Evolutionary conservation across 2,888 invertebrate species (phyloP), one percentile per base, ranked within the genome.

Genomic region (Thecocarcelia acutangulata): DNA sequence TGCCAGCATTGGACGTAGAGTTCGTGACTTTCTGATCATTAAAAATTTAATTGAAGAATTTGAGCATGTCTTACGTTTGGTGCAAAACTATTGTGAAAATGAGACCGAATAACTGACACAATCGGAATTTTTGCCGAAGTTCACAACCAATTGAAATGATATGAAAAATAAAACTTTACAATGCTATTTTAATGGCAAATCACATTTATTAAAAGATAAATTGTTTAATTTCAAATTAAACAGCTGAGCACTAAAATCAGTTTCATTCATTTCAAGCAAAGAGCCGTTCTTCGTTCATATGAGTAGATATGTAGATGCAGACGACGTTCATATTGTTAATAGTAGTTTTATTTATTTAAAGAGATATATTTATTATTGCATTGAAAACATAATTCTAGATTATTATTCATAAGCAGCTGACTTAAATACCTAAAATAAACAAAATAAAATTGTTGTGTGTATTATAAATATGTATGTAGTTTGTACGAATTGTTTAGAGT

Each of bases 11-110:
- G 46, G 59, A 9, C 54, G 61, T 3, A 46, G 64, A n/a, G 54
- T 66, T 17, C 82, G 80, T 28, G 85, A 85, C 48, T 85, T 84
- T 80, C 76, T 85, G 11, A 77, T 85, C 42, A 74, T 83, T 37
- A 82, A 82, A 24, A 83, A 85, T 59, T 80, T 82, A 13, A 82
- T 82, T 48, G 74, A 82, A 13, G 78, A 82, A 70, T 74, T 66
- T 76, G 42, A 85, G 54, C 52, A 68, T 77, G 48, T 80, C 52
- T 17, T 42, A 17, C 15, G 52, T 37, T 44, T 84, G 28, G 52
- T 82, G 61, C 40, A 69, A 37, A 69, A 44, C 54, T 84, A 78
- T 75, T 77, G 80, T 56, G 54, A 74, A 52, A 75, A 66, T 56
- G 59, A 56, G 28, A 9, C 56, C 15, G 61, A 72, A 64, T 70